Conservation (phyloP, 2,888 invertebrate genomes). For the Entomobrya multifasciata region DNA sequence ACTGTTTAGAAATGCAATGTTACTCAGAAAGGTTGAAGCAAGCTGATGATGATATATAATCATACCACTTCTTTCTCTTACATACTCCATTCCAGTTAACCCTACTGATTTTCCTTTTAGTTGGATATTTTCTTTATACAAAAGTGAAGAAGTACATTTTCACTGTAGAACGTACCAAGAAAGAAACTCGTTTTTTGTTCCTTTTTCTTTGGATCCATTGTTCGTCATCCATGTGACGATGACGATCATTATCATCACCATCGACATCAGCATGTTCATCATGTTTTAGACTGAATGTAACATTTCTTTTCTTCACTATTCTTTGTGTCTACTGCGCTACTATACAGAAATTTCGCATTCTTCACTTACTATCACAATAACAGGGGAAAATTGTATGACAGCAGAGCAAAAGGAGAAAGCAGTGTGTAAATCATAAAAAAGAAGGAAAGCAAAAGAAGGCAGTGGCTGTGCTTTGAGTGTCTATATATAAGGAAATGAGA, state of each 20-base stretch:
- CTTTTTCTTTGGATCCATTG: constrained; percentile 40
- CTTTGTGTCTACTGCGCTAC: background rate
- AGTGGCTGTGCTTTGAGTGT: background rate
- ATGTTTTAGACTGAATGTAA: too few relatives aligned
- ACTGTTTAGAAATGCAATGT: too few relatives aligned
- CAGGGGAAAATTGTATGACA: constrained; percentile 4
- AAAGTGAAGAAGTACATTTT: background rate
- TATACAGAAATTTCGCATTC: constrained; percentile 17
- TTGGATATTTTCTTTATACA: background rate
- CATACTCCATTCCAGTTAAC: background rate
- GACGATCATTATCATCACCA: background rate
- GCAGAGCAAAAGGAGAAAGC: background rate
- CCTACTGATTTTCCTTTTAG: constrained; percentile 30
- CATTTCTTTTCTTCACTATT: too few relatives aligned
- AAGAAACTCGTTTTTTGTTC: constrained; percentile 49
- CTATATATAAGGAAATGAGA: background rate
- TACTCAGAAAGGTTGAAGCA: too few relatives aligned
- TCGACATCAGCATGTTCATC: background rate
- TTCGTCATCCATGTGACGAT: constrained; percentile 2
- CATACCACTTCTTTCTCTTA: background rate
- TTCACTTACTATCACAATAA: too few relatives aligned
- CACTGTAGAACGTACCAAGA: constrained; percentile 23
- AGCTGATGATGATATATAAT: too few relatives aligned
- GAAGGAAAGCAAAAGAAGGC: background rate
- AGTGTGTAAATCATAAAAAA: constrained; percentile 23